A percentile compares a stretch with the other conserved stretches of the same genome.
phyloP scores from a whole-genome alignment of 1,140 invertebrate species.

The Heliconius congener region DNA sequence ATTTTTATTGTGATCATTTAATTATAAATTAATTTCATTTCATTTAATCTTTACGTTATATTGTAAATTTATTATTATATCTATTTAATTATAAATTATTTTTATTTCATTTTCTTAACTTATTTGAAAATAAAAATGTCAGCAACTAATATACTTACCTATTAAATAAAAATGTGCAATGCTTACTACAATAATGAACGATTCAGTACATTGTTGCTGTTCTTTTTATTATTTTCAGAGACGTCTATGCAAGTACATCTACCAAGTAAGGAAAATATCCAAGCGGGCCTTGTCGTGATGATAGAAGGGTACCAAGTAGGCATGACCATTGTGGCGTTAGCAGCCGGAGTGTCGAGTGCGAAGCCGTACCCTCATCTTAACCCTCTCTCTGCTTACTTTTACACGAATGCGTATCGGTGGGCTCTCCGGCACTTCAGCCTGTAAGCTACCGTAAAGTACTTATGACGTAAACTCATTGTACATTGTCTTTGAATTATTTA shows the following conservation, averaged over 20 bases:
- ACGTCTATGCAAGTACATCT: constrained; percentile 15
- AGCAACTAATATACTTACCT: no score
- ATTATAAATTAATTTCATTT: no score
- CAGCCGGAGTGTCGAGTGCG: constrained; percentile 45
- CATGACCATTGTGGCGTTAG: constrained; percentile 47
- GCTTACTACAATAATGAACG: no score
- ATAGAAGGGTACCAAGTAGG: constrained; percentile 57
- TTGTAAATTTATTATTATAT: no score
- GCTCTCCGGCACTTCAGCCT: constrained; percentile 58
- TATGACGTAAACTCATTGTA: constrained; percentile 9
- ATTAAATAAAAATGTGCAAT: no score
- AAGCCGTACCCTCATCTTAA: constrained; percentile 51
- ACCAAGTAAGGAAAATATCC: constrained; percentile 47
- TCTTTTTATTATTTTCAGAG: constrained; percentile 32
- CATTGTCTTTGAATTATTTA: background rate
- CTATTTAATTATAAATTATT: no score
- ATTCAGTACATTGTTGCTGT: no score
- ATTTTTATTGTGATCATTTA: no score
- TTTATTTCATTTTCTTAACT: no score
- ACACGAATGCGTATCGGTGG: constrained; percentile 64
- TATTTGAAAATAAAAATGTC: no score
- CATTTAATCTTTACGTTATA: no score
- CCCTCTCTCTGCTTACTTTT: constrained; percentile 55
- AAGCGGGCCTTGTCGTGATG: constrained; percentile 48
- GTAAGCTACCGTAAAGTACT: constrained; percentile 45